Evolutionary conservation across 2,113 vertebrate genomes (phyloP).

Genomic region (Myotis davidii): DNA sequence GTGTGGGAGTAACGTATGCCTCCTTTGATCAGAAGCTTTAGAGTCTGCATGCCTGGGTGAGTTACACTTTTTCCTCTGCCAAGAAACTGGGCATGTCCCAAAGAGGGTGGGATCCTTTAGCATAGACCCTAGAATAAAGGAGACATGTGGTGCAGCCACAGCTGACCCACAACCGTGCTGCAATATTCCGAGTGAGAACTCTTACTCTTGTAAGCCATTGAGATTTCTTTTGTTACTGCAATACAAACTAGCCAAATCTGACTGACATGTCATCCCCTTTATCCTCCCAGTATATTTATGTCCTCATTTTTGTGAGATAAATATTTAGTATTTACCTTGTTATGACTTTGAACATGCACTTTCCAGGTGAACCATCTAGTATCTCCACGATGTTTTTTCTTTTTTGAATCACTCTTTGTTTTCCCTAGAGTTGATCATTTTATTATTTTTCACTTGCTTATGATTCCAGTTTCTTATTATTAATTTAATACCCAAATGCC

Average conservation of each 20-base stretch:
- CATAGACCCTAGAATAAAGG: background rate
- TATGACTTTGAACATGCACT: background rate
- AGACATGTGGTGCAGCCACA: background rate
- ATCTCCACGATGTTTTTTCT: background rate
- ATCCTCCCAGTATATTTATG: background rate
- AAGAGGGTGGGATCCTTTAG: background rate
- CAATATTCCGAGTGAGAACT: background rate
- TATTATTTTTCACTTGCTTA: constrained; percentile 19
- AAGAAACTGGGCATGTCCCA: background rate
- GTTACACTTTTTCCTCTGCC: background rate
- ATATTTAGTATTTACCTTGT: background rate
- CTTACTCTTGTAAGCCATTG: background rate
- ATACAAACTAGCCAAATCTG: background rate
- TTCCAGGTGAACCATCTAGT: background rate
- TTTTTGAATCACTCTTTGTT: constrained; percentile 29
- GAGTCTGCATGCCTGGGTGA: background rate
- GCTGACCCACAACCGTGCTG: background rate
- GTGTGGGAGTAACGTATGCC: background rate
- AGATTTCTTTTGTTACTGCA: constrained; percentile 27
- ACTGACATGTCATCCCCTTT: background rate
- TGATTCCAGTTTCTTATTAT: background rate
- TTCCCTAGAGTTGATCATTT: background rate
- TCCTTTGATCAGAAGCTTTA: constrained; percentile 16
- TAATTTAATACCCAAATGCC: background rate
- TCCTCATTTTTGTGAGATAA: constrained; percentile 9